These are phyloP conservation scores for Myocastor coypus DNA, from an alignment of 2,113 vertebrate genomes.

Conservation along the genomic window DNA sequence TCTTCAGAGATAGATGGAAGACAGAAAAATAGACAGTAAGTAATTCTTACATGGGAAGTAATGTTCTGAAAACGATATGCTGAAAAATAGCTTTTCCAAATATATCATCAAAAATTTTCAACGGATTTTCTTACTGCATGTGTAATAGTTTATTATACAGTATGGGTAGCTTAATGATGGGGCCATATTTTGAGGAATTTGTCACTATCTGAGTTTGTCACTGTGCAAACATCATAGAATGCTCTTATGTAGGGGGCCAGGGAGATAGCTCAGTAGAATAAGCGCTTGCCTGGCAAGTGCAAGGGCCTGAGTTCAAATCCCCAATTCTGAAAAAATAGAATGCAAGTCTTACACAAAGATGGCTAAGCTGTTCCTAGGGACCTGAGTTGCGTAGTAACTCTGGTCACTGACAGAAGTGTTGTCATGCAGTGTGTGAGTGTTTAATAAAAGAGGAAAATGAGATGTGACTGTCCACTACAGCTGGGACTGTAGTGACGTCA, in stretches of 20 bases:
- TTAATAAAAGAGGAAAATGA: background rate
- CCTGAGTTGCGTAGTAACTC: background rate
- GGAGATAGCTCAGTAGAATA: too few species aligned
- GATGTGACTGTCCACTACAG: fast-evolving
- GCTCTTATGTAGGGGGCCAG: too few species aligned
- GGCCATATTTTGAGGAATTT: background rate
- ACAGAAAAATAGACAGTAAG: background rate
- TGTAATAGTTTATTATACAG: background rate
- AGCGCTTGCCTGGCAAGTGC: too few species aligned
- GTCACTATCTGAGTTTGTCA: background rate
- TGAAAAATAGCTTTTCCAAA: slow-evolving; percentile 9
- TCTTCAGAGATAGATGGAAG: background rate
- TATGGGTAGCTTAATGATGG: background rate
- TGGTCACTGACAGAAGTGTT: background rate
- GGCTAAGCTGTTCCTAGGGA: too few species aligned
- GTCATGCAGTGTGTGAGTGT: background rate
- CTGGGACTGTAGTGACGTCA: too few species aligned
- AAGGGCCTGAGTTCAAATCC: too few species aligned
- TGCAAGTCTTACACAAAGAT: too few species aligned
- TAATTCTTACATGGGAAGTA: background rate
- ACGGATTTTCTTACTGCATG: background rate
- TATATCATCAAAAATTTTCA: background rate
- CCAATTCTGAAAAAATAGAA: too few species aligned
- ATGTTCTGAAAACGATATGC: background rate
- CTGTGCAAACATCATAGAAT: too few species aligned